Percentiles rank a stretch among this genome's conserved stretches.
Evolutionary conservation across 1,140 invertebrate genomes (phyloP).

Genomic region (Lasioglossum baleicum): DNA sequence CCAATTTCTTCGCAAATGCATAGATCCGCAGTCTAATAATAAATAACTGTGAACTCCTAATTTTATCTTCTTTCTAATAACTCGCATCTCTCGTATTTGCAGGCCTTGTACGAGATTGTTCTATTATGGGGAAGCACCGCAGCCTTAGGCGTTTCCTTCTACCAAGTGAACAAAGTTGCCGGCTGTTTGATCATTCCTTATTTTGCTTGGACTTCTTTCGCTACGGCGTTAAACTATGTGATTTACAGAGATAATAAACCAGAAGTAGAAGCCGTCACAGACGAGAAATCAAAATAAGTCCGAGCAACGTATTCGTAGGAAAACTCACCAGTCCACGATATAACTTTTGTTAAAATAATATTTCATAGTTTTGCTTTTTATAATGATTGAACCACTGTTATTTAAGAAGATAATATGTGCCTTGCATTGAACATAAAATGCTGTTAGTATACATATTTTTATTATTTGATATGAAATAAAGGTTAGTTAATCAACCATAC

Average conservation of each 20-base stretch:
- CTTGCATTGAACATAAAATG: slow-evolving; percentile 64
- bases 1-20: too few species aligned
- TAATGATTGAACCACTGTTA: slow-evolving; percentile 45
- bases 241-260: slow-evolving; percentile 84
- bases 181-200: slow-evolving; percentile 89
- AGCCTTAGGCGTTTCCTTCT: slow-evolving; percentile 84
- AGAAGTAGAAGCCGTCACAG: slow-evolving; percentile 22
- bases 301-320: slow-evolving; percentile 14
- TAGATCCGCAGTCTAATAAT: not conserved
- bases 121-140: slow-evolving; percentile 83
- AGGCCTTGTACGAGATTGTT: slow-evolving; percentile 87
- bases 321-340: slow-evolving; percentile 16
- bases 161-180: slow-evolving; percentile 84
- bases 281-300: slow-evolving; percentile 61
- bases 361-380: slow-evolving; percentile 35
- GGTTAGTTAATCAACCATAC: slow-evolving; percentile 70
- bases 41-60: not conserved
- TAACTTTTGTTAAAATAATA: slow-evolving; percentile 18
- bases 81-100: slow-evolving; percentile 63
- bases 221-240: slow-evolving; percentile 84
- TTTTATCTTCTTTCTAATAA: not conserved
- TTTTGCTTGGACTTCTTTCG: slow-evolving; percentile 88
- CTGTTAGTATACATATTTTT: slow-evolving; percentile 73
- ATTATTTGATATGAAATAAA: slow-evolving; percentile 77
- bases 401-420: slow-evolving; percentile 52